Evolutionary conservation across 2,888 invertebrate genomes (phyloP), one percentile per base, ranked within the genome.

Genomic region (Meliscaeva auricollis): DNA sequence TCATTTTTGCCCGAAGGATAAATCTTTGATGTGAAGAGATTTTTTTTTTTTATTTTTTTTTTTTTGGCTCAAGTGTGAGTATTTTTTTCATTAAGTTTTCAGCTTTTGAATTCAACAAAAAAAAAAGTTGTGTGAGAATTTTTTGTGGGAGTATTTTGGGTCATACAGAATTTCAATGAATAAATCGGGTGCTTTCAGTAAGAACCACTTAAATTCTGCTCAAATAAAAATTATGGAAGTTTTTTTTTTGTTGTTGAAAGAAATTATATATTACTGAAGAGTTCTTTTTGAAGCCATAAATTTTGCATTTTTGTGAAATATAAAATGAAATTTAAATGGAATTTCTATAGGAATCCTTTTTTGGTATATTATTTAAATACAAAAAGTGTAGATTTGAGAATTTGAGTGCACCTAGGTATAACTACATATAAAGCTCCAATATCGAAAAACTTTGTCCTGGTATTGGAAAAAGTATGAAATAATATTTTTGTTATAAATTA

Each of bases 11-110:
- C 62, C 6, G 3, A 41, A 41, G 60, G n/a, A 38, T 13, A 3
- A 38, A 41, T n/a, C 13, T 26, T 38, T 38, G 38, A 38, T 38
- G 38, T 38, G 38, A 38, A 0, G 1, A 32, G 15, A 38, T 9
- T 41, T 5, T 26, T 44, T 26, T 20, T n/a, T 20, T 4, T 26
- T 26, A 3, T 26, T 26, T 26, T 26, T 26, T 44, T n/a, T 22
- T 2, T 26, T 22, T 60, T n/a, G 13, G 6, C 13, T 22, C 20
- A 44, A 44, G 62, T 26, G n/a, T 26, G 11, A 30, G 44, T 44
- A 15, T 62, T 41, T 60, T 32, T 41, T n/a, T 26, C 20, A 58
- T 58, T 38, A 58, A 58, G 20, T 7, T 38, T 38, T 58, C 38
- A 58, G 35, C 20, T 22, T 20, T 38, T 58, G 6, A 11, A 9